Conservation (phyloP, 2,797 vertebrate genomes). For the Atherinosoma microstoma region DNA sequence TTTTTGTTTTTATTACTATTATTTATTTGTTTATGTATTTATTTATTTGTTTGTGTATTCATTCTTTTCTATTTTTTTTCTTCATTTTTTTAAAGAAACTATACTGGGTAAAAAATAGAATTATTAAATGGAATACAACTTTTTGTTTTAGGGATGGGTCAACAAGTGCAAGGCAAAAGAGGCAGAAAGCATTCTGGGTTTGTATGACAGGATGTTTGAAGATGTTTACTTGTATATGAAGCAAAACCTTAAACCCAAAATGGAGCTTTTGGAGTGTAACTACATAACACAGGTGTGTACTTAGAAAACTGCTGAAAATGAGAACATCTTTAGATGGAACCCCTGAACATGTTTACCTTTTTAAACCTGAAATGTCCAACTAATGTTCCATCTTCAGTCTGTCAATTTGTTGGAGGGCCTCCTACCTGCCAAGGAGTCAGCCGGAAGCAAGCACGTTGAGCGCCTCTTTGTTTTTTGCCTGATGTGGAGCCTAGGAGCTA, state of each 20-base stretch:
- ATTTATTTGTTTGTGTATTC: background rate
- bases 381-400: conserved; percentile 45
- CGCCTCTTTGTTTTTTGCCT: conserved; percentile 88
- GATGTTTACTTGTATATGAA: conserved; percentile 82
- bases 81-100: background rate
- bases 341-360: background rate
- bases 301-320: background rate
- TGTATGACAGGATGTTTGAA: conserved; percentile 84
- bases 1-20: too few species aligned
- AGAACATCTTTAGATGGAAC: background rate
- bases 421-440: conserved; percentile 85
- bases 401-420: conserved; percentile 88
- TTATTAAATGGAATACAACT: conserved; percentile 17
- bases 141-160: conserved; percentile 84
- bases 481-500: conserved; percentile 91
- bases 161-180: conserved; percentile 80
- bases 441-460: conserved; percentile 77
- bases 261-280: conserved; percentile 85
- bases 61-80: too few species aligned
- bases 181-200: conserved; percentile 71
- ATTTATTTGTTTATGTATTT: background rate
- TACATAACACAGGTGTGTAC: conserved; percentile 83
- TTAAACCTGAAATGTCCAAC: conserved; percentile 5
- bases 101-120: background rate
- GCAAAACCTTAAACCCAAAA: conserved; percentile 85